Evolutionary conservation across 2,113 vertebrate genomes (phyloP).

Genomic region (Eudyptes chrysolophus): DNA sequence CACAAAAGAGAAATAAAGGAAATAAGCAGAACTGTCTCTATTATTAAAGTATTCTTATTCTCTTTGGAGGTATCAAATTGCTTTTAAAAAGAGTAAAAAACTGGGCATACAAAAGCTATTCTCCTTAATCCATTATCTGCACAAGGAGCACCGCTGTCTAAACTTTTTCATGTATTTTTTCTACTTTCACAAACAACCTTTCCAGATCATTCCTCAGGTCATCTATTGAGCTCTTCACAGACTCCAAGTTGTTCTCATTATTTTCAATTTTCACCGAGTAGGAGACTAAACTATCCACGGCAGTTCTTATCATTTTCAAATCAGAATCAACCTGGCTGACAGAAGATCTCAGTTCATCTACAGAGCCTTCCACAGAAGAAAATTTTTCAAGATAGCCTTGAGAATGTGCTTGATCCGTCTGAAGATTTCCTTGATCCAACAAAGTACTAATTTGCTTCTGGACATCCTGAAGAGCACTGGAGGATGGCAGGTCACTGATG

Average conservation of each 20-base stretch:
- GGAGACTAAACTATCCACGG: constrained; percentile 78
- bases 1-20: constrained; percentile 39
- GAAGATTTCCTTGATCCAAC: constrained; percentile 67
- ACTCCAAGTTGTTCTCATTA: constrained; percentile 80
- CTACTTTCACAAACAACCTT: constrained; percentile 72
- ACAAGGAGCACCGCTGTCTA: not conserved
- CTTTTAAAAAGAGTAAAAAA: constrained; percentile 25
- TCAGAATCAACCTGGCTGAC: constrained; percentile 77
- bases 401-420: constrained; percentile 16
- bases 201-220: constrained; percentile 79
- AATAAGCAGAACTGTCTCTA: constrained; percentile 61
- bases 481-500: constrained; percentile 74
- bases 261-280: constrained; percentile 86
- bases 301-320: constrained; percentile 81
- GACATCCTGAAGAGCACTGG: constrained; percentile 51
- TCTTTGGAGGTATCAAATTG: constrained; percentile 27
- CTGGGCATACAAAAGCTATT: constrained; percentile 58
- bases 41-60: constrained; percentile 46
- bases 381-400: constrained; percentile 71
- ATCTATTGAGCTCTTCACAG: constrained; percentile 78
- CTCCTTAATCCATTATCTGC: not conserved
- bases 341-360: constrained; percentile 75
- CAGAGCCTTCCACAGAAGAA: constrained; percentile 56
- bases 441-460: constrained; percentile 66
- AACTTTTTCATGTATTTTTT: constrained; percentile 71